Base-by-base conservation (phyloP, 2,113 vertebrate species). In the Petrocephalus zakoni region DNA sequence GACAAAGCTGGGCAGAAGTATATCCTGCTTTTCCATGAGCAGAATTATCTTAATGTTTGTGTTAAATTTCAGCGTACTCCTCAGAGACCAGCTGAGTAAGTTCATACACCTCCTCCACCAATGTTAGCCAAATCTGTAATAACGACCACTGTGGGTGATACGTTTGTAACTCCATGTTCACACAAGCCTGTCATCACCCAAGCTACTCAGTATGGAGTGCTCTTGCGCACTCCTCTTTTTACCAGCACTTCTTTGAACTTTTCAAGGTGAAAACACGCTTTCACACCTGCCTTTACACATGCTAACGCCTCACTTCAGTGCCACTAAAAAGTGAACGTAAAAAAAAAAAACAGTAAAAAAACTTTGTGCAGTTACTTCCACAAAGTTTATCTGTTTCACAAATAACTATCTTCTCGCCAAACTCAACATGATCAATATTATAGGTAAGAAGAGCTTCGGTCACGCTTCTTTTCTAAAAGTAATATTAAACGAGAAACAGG, bases 41-140 rank as follows among this genome's bases (percentile, higher is more conserved):
- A 75, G 29, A 75, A 75, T 34, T 17, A 37, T 37, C 1, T 46
- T 46, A 11, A 55, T 84, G 29, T 51, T 86, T 85, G 53, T 68
- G 34, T 55, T 86, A 11, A 87, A 51, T 52, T 89, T 85, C 2
- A 85, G 89, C 89, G 37, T 84, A 92, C 87, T 84, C 21, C 91
- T 93, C 92, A 94, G 92, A 92, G 89, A 92, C 93, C 94, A 91
- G 92, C 93, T 93, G 93, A 93, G 90, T 58, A 52, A 89, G 89
- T 58, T 78, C n/a, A 82, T 55, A 56, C 46, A 49, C 47, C 19
- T n/a, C 13, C 68, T 52, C 10, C 47, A 49, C 88, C 89, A 87
- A 68, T 49, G 15, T 11, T 1, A 9, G 85, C 86, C 90, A 88
- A 47, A 52, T 88, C 81, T 64, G 82, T 42, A 49, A 34, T 25